These are phyloP conservation scores for Perizoma flavofasciatum DNA, from an alignment of 2,888 invertebrate species.

Conservation along the genomic window DNA sequence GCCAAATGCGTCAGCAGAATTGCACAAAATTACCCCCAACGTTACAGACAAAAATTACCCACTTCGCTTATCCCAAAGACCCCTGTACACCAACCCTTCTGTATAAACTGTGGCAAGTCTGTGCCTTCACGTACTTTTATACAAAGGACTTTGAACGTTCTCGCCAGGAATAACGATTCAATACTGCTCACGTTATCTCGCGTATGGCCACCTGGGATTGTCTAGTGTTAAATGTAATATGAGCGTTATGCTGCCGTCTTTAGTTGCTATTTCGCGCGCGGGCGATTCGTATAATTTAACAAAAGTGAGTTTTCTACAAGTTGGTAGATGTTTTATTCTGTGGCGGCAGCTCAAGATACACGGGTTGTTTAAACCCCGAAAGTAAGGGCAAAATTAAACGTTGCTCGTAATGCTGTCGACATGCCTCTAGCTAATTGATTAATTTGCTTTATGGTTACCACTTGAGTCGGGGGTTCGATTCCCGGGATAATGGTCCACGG, in stretches of 20 bases:
- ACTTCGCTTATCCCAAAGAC: constrained; percentile 45
- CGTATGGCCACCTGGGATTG: background rate
- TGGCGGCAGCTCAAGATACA: constrained; percentile 42
- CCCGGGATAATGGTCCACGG: constrained; percentile 74
- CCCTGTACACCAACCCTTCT: constrained; percentile 35
- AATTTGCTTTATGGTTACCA: constrained; percentile 83
- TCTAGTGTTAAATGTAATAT: constrained; percentile 6
- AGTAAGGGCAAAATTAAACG: constrained; percentile 78
- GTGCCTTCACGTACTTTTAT: background rate
- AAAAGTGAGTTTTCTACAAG: constrained; percentile 3
- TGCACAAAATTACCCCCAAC: constrained; percentile 68
- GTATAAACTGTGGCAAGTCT: constrained; percentile 19
- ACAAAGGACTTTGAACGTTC: constrained; percentile 10
- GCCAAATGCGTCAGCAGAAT: constrained; percentile 78
- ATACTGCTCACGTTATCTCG: constrained; percentile 3
- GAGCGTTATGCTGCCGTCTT: constrained; percentile 6
- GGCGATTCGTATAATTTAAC: constrained; percentile 5
- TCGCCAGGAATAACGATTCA: constrained; percentile 6
- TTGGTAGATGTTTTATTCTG: constrained; percentile 12
- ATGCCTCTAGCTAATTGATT: constrained; percentile 83
- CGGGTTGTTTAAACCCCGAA: constrained; percentile 50
- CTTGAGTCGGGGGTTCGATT: constrained; percentile 75
- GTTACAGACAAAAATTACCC: constrained; percentile 66
- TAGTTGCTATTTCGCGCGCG: constrained; percentile 10
- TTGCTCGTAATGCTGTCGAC: constrained; percentile 81